Evolutionary conservation across 64 coral and sea anemone species (phyloP).

Genomic region (Astreopora myriophthalma): DNA sequence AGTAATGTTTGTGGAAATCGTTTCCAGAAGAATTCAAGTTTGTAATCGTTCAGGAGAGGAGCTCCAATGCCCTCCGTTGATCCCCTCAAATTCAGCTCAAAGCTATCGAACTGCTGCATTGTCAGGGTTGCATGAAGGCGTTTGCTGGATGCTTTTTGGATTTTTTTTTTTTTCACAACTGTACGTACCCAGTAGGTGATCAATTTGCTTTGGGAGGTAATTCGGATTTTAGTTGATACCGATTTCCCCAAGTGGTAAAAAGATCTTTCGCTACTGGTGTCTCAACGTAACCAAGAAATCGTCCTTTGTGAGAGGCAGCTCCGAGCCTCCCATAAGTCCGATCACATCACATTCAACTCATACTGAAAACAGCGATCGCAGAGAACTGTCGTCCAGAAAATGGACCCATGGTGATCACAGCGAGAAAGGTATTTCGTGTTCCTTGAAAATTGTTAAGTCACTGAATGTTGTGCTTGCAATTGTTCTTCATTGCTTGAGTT

Average conservation of each 20-base stretch:
- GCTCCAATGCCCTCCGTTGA: conserved; percentile 81
- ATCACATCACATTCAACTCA: not conserved
- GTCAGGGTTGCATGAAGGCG: not conserved
- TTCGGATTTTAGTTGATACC: not conserved
- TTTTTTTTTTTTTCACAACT: not conserved
- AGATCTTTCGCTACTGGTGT: not conserved
- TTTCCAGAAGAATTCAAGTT: conserved; percentile 96
- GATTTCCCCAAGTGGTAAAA: not conserved
- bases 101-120: not conserved
- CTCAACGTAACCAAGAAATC: not conserved
- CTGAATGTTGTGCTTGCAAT: not conserved
- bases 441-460: not conserved
- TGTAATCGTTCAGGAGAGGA: conserved; percentile 98
- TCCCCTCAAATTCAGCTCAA: conserved; percentile 47
- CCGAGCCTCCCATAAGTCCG: not conserved
- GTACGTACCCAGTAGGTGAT: not conserved
- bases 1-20: conserved; percentile 90
- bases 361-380: not conserved
- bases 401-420: not conserved
- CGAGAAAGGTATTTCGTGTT: not conserved
- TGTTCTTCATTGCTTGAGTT: not conserved
- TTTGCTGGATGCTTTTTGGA: not conserved
- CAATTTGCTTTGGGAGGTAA: not conserved
- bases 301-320: not conserved
- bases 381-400: not conserved